A percentile compares a stretch with the other conserved stretches of the same genome.
These are phyloP conservation scores for Ardeotis arabs DNA, from an alignment of 2,113 vertebrate species.

Conservation along the genomic window DNA sequence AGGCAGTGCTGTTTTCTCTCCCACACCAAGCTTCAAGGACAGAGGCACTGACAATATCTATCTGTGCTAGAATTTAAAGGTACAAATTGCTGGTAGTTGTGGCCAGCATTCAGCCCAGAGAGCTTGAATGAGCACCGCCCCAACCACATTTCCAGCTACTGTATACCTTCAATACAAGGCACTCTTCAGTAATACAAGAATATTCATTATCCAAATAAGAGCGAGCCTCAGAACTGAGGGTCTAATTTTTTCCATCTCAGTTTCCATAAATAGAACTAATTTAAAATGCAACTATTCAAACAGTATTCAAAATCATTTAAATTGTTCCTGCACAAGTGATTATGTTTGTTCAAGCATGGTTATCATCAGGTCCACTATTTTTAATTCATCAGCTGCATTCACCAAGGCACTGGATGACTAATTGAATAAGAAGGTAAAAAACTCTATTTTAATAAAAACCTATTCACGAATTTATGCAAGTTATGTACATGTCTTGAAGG, in stretches of 20 bases:
- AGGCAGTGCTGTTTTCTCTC: background rate
- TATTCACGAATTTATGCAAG: background rate
- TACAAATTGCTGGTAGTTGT: background rate
- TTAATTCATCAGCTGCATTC: background rate
- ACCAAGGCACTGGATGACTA: background rate
- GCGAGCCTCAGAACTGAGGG: background rate
- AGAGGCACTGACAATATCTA: background rate
- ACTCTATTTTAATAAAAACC: background rate
- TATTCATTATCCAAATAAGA: background rate
- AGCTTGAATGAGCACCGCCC: background rate
- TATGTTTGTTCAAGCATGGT: background rate
- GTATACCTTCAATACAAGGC: background rate
- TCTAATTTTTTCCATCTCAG: background rate
- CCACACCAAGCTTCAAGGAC: background rate
- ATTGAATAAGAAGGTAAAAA: background rate
- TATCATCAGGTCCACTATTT: background rate
- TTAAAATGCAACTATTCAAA: background rate
- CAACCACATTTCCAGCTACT: background rate
- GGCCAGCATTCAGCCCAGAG: background rate
- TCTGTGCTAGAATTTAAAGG: background rate
- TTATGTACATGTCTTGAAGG: background rate
- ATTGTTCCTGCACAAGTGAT: background rate
- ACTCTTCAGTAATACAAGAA: background rate
- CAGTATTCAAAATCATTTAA: background rate
- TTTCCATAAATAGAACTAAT: background rate